Evolutionary conservation across 2,113 vertebrate genomes (phyloP), one percentile per base, ranked within the genome.

Genomic region (Todiramphus chloris): DNA sequence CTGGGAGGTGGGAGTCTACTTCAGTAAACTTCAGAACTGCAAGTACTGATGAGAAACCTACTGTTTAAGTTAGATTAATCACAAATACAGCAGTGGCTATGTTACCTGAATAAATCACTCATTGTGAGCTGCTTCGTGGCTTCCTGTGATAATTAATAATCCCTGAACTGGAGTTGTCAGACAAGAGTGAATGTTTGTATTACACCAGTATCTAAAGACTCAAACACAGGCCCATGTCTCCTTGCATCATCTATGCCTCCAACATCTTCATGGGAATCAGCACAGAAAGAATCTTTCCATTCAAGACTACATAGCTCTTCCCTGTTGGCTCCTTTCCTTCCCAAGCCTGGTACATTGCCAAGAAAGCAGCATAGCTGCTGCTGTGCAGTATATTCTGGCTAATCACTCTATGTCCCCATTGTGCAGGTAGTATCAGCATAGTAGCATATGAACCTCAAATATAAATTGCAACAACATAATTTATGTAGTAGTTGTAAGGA

Each of bases 221-320:
- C 16, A 20, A 33, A 19, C 3, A 3, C 14, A 23, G 6, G 5
- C 24, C 44, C 1, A 0, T 33, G 43, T 53, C 24, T 88, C 18
- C 53, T 80, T 69, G 44, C 18, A 33, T 56, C 12, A 23, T 21
- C 20, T 43, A 1, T 30, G 15, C 21, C n/a, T 88, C 62, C 30
- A 63, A 12, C 2, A 1, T 11, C 66, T 23, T 20, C 25, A 16
- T 10, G 27, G 25, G 25, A 58, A 51, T 44, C 3, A 1, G 11
- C 19, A n/a, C 15, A 37, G 72, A 67, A 53, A 48, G 7, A 46
- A 59, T 69, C 21, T 6, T 76, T 31, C 17, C 13, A 0, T 44
- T 84, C 27, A 64, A n/a, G 76, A 10, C 25, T 37, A 10, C 27
- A 35, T 9, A 8, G 7, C 10, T 24, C 11, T 87, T 70, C 30